Evolutionary conservation across 2,113 vertebrate genomes (phyloP), one percentile per base, ranked within the genome.

Genomic region (Glaucidium brasilianum): DNA sequence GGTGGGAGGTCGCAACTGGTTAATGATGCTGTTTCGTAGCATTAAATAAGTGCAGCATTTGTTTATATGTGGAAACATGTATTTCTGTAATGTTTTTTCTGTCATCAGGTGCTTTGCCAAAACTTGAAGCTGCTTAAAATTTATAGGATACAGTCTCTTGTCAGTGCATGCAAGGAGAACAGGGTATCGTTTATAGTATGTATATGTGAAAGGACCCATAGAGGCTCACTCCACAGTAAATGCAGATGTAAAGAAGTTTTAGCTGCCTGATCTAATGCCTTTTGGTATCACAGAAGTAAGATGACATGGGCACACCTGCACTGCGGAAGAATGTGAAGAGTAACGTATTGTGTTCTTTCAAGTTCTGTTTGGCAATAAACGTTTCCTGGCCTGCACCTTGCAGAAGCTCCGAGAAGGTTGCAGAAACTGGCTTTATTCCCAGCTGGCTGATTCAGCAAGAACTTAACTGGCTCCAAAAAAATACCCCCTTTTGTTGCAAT

Each of bases 101-200:
- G 71, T 89, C 62, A 62, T 90, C 81, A 85, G 89, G 66, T 92
- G 77, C 52, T 90, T 89, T 94, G 88, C 96, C 95, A 96, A 91
- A 95, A 94, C 75, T 66, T 41, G 50, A 88, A 56, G 20, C 75
- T 77, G 59, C 84, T 91, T 93, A 62, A 73, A 71, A 87, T 78
- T 66, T 95, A 73, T 49, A 73, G 85, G 37, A 58, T 27, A 8
- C 25, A 56, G 29, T 72, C n/a, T 87, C 58, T 52, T 75, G 55
- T 92, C 52, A 71, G 60, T 63, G 55, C 34, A 45, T 82, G 49
- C 69, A 79, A 25, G 37, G 25, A 83, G 43, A 74, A 55, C 17
- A 29, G 62, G 32, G 34, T 59, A 63, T 53, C 3, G 1, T 50
- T 92, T 77, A 27, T 39, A 41, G 39, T 34, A 17, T 32, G 7